phyloP scores from a whole-genome alignment of 2,113 vertebrate genomes.

The Mormoops blainvillei region DNA sequence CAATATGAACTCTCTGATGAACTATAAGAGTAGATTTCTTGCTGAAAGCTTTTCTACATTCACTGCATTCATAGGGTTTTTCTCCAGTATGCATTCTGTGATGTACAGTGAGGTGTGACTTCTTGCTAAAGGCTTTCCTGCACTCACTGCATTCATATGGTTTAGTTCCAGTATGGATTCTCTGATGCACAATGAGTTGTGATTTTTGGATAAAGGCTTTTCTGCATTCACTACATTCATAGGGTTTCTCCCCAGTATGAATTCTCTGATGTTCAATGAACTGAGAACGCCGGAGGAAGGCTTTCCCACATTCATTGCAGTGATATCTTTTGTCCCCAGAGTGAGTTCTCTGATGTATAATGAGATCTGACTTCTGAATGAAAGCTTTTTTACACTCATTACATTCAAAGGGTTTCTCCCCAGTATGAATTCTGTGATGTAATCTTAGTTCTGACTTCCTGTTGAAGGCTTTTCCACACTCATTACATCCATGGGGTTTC shows the following conservation, averaged over 20 bases:
- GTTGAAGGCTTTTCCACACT: too few relatives aligned
- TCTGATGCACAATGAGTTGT: neutral
- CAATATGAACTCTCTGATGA: neutral
- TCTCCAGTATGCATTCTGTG: neutral
- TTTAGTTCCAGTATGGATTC: slow-evolving; percentile 29
- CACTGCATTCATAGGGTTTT: neutral
- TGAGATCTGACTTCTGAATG: neutral
- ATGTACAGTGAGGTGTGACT: neutral
- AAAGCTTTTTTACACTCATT: neutral
- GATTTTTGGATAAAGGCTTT: neutral
- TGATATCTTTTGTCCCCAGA: neutral
- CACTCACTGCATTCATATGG: slow-evolving; percentile 43
- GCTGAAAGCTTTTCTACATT: neutral
- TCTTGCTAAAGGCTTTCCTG: slow-evolving; percentile 46
- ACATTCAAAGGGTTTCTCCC: neutral
- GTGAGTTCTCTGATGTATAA: neutral
- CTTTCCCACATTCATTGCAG: slow-evolving; percentile 52
- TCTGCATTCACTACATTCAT: neutral
- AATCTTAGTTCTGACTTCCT: too few relatives aligned
- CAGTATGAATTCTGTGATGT: too few relatives aligned
- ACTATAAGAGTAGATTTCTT: neutral
- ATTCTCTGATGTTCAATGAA: neutral
- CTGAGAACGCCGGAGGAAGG: neutral
- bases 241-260: neutral
- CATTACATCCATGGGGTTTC: too few relatives aligned